phyloP scores from a whole-genome alignment of 2,888 invertebrate genomes.

The Yponomeuta malinellus region DNA sequence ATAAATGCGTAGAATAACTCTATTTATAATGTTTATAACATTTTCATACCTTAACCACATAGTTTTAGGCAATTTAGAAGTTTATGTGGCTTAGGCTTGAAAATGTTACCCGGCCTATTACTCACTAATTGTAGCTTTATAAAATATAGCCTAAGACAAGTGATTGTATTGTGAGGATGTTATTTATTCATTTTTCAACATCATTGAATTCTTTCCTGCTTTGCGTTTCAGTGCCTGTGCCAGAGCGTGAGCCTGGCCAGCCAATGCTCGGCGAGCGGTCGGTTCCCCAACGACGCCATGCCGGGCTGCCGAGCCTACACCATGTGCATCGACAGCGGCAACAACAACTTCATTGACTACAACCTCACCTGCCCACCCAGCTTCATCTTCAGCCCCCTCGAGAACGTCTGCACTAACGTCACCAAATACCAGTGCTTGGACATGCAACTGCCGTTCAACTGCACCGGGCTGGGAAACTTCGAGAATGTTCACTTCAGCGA shows the following conservation, averaged over 20 bases:
- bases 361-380: conserved; percentile 51
- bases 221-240: conserved; percentile 47
- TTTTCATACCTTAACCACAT: too few species aligned
- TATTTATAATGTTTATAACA: too few species aligned
- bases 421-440: conserved; percentile 49
- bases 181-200: not conserved
- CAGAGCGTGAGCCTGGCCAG: conserved; percentile 33
- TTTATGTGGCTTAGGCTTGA: too few species aligned
- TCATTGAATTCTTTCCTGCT: not conserved
- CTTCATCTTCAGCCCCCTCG: conserved; percentile 52
- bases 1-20: too few species aligned
- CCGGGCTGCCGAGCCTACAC: conserved; percentile 53
- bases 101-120: too few species aligned
- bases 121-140: too few species aligned
- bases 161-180: not conserved
- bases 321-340: conserved; percentile 47
- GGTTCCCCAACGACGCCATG: conserved; percentile 47
- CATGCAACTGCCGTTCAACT: conserved; percentile 31
- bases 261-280: conserved; percentile 45
- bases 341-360: conserved; percentile 41
- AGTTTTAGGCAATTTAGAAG: too few species aligned
- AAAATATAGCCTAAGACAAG: too few species aligned
- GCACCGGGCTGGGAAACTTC: conserved; percentile 40
- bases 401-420: conserved; percentile 52
- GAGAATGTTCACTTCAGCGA: conserved; percentile 27